phyloP scores from a whole-genome alignment of 2,113 vertebrate genomes.

The Arothron firmamentum region DNA sequence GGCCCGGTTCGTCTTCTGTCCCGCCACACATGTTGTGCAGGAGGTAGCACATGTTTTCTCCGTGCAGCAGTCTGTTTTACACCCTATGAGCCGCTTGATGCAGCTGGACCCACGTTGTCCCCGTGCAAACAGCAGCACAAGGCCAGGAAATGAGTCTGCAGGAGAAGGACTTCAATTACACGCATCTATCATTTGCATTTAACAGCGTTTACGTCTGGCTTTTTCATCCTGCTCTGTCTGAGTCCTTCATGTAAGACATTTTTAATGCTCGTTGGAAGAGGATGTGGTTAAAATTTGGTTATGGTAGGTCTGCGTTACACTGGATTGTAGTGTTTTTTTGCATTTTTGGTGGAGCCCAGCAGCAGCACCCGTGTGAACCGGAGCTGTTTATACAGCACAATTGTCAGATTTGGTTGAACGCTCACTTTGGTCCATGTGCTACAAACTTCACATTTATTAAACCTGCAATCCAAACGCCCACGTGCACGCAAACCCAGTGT shows the following conservation, averaged over 20 bases:
- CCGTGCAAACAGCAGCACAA: no score
- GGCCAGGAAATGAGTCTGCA: no score
- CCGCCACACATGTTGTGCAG: neutral
- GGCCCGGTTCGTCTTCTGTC: neutral
- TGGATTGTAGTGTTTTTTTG: no score
- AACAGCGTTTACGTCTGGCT: neutral
- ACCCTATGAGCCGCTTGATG: no score
- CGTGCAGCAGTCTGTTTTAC: neutral
- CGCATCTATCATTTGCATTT: no score
- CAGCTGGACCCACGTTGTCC: no score
- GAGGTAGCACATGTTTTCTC: neutral
- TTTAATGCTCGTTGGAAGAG: slow-evolving; percentile 4
- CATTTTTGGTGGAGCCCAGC: no score
- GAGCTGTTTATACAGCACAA: no score
- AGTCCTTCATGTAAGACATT: neutral
- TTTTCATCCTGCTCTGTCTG: neutral
- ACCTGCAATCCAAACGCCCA: neutral
- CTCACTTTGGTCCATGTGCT: no score
- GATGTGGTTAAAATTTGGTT: slow-evolving; percentile 57
- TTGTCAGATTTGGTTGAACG: no score
- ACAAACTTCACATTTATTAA: slow-evolving; percentile 1
- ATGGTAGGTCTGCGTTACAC: neutral
- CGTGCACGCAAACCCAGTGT: neutral
- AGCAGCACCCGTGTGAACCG: no score
- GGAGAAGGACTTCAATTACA: no score